Conservation (phyloP, 1,140 invertebrate genomes). For the Trachymyrmex cornetzi region DNA sequence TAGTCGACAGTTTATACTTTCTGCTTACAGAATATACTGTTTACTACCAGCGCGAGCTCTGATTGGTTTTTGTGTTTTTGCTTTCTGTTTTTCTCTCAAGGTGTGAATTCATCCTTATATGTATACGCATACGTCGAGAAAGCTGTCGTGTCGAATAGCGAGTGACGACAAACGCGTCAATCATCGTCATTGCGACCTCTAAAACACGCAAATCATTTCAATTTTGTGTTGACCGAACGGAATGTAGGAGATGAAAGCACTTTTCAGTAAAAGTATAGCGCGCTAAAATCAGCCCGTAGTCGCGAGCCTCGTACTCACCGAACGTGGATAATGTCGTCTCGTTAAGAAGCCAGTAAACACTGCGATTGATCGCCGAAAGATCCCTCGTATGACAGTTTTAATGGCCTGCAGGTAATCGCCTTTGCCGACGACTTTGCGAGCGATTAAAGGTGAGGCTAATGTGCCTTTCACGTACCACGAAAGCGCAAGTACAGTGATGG, state of each 20-base stretch:
- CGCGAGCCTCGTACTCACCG: background rate
- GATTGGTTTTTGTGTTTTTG: too few relatives aligned
- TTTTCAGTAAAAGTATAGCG: background rate
- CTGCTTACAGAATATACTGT: too few relatives aligned
- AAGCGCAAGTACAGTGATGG: background rate
- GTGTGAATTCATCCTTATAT: too few relatives aligned
- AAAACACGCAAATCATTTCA: conserved; percentile 9
- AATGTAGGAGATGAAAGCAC: conserved; percentile 13
- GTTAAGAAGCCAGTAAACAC: conserved; percentile 57
- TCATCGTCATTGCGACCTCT: background rate
- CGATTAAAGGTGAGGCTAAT: conserved; percentile 66
- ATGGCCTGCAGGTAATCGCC: conserved; percentile 54
- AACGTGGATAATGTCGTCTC: conserved; percentile 24
- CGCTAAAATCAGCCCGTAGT: conserved; percentile 3
- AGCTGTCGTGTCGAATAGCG: background rate
- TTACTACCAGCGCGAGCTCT: too few relatives aligned
- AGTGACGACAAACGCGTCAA: background rate
- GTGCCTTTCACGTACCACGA: conserved; percentile 65
- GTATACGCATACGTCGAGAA: background rate
- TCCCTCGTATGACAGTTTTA: conserved; percentile 65
- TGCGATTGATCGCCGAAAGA: conserved; percentile 57
- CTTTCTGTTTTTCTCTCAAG: too few relatives aligned
- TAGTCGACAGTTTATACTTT: too few relatives aligned
- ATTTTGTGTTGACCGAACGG: background rate
- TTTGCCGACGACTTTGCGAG: conserved; percentile 40